Conservation (phyloP, 2,797 vertebrate species). For the Pipistrellus pipistrellus region DNA sequence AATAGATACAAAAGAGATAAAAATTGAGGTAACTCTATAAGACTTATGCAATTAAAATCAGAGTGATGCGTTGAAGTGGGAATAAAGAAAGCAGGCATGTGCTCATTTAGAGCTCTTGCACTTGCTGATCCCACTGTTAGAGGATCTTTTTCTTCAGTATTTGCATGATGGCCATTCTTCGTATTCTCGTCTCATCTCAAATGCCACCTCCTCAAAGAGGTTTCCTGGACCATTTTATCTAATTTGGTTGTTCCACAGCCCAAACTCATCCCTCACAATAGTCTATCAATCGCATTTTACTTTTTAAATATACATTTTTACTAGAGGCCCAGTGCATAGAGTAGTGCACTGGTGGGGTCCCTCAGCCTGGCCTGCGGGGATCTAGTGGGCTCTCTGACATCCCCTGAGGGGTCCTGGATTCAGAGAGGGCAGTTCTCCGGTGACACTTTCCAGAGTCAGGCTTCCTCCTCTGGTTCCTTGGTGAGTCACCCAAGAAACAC, state of each 20-base stretch:
- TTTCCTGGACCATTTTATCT: background rate
- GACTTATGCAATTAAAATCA: background rate
- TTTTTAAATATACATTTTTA: background rate
- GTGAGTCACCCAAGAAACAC: too few species aligned
- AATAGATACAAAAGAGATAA: background rate
- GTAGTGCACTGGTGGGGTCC: too few species aligned
- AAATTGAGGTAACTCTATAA: background rate
- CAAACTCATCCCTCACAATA: background rate
- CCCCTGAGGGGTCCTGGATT: too few species aligned
- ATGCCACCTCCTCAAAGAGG: background rate
- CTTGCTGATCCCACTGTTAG: background rate
- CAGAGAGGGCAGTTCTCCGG: too few species aligned
- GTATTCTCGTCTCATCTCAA: background rate
- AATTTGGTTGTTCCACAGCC: background rate
- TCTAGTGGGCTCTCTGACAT: too few species aligned
- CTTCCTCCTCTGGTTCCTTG: too few species aligned
- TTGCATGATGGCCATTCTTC: background rate
- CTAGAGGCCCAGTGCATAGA: too few species aligned
- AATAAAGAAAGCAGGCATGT: background rate
- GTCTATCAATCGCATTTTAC: background rate
- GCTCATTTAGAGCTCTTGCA: background rate
- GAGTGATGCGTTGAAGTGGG: background rate
- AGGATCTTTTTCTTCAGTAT: background rate
- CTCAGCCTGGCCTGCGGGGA: too few species aligned
- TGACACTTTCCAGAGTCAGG: too few species aligned